Base-by-base conservation (phyloP, 1,140 invertebrate species). In the Drosophila sproati region DNA sequence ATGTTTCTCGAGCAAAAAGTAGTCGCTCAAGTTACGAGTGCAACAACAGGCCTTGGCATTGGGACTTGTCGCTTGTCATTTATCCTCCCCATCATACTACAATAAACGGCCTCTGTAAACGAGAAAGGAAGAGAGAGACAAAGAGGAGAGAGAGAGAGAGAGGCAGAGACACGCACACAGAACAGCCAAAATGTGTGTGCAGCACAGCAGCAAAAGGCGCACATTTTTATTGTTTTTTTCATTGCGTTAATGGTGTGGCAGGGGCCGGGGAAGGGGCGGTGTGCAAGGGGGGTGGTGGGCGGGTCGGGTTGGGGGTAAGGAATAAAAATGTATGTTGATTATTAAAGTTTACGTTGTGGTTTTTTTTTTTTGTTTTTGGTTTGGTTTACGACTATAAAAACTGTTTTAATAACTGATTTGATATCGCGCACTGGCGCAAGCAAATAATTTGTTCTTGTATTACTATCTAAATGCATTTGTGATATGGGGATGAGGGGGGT, bases 41-140 rank as follows among this genome's bases (percentile, higher is more conserved):
- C 81, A 69, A 20, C 20, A 20, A 20, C 20, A 20, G 20, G 20
- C 20, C 1, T 20, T 20, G 72, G 80, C 71, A 77, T 75, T 78
- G 80, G 78, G 57, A 77, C 63, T 77, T 73, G 70, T 79, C 55
- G 82, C 73, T 75, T 73, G 63, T 82, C 82, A 64, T 67, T 85
- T 90, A 90, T 92, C 91, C 90, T 92, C 91, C 91, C 91, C 91
- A 92, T 91, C 91, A 92, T 92, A 91, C 91, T 86, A 92, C 91
- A 87, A 92, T 91, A 91, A 86, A 79, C 91, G 91, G 91, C 91
- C 91, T 92, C 91, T 92, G 91, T 91, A 91, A 92, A 92, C 74
- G 82, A 92, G 89, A 92, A 77, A 80, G 67, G 61, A 73, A 83
- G 71, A 77, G 77, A 81, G 68, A 90, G 75, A 76, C 67, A 71